phyloP scores from a whole-genome alignment of 2,797 vertebrate genomes.

The Megalops cyprinoides region DNA sequence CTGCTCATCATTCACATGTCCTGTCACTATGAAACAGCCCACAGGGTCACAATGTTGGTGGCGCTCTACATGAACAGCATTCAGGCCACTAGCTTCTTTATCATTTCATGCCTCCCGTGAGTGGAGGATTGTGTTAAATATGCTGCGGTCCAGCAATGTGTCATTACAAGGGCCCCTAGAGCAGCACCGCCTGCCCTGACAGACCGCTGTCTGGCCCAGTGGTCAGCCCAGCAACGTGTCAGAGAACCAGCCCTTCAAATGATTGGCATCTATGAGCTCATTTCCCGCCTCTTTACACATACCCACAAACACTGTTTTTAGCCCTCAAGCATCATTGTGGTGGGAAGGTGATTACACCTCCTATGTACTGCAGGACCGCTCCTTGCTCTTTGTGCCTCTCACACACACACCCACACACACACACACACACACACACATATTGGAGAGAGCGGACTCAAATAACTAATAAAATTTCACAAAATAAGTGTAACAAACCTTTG shows the following conservation, averaged over 20 bases:
- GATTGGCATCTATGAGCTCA: neutral
- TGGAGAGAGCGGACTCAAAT: neutral
- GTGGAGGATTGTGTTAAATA: neutral
- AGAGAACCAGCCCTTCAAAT: neutral
- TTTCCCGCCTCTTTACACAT: neutral
- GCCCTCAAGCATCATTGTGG: neutral
- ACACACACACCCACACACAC: conserved; percentile 39
- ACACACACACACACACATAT: conserved; percentile 39
- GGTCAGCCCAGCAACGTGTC: neutral
- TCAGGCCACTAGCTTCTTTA: neutral
- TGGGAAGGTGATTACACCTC: conserved; percentile 21
- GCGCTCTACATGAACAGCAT: neutral
- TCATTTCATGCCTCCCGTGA: neutral
- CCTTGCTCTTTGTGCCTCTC: conserved; percentile 22
- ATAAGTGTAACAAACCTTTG: neutral
- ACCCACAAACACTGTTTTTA: neutral
- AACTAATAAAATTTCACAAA: neutral
- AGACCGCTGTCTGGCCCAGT: neutral
- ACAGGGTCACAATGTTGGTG: neutral
- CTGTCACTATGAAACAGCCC: neutral
- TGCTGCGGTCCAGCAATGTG: conserved; percentile 8
- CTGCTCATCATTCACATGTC: neutral
- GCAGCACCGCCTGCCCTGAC: neutral
- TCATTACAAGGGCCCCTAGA: conserved; percentile 3
- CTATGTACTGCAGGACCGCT: neutral